Percentiles rank a stretch among this genome's conserved stretches.
phyloP scores from a whole-genome alignment of 2,113 vertebrate genomes.

The human (Homo sapiens) region DNA sequence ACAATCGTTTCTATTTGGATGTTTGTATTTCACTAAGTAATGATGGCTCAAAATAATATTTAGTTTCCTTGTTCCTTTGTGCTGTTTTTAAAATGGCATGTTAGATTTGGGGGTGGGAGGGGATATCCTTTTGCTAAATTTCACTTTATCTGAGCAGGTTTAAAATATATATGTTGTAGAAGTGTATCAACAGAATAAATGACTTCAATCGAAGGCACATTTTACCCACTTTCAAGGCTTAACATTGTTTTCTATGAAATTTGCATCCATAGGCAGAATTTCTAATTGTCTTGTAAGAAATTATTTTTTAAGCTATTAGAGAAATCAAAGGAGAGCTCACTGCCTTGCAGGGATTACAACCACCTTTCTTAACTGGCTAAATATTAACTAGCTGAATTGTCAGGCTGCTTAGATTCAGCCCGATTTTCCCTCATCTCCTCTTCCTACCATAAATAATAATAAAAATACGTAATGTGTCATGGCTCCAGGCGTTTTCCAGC shows the following conservation, averaged over 20 bases:
- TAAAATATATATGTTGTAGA: constrained; percentile 82
- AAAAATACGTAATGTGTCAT: constrained; percentile 72
- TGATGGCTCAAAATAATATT: constrained; percentile 69
- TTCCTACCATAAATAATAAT: constrained; percentile 70
- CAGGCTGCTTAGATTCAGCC: constrained; percentile 71
- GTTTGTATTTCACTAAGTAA: constrained; percentile 80
- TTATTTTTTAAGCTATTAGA: constrained; percentile 74
- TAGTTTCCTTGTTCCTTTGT: constrained; percentile 76
- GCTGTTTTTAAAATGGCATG: constrained; percentile 79
- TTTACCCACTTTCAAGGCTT: constrained; percentile 81
- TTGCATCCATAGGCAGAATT: constrained; percentile 69
- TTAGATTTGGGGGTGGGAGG: constrained; percentile 73
- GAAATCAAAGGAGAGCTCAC: constrained; percentile 63
- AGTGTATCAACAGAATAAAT: constrained; percentile 86
- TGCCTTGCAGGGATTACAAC: constrained; percentile 66
- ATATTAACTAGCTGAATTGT: constrained; percentile 78
- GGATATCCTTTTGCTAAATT: constrained; percentile 82
- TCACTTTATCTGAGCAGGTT: constrained; percentile 77
- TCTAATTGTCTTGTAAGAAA: constrained; percentile 72
- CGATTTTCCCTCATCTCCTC: constrained; percentile 70
- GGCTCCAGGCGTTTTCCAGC: constrained; percentile 68
- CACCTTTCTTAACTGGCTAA: constrained; percentile 72
- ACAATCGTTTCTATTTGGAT: constrained; percentile 67
- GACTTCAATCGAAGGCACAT: constrained; percentile 81
- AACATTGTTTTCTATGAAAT: constrained; percentile 76